Evolutionary conservation across 92 coral and sea anemone genomes (phyloP), one percentile per base, ranked within the genome.

Genomic region (Epizoanthus rinbou): DNA sequence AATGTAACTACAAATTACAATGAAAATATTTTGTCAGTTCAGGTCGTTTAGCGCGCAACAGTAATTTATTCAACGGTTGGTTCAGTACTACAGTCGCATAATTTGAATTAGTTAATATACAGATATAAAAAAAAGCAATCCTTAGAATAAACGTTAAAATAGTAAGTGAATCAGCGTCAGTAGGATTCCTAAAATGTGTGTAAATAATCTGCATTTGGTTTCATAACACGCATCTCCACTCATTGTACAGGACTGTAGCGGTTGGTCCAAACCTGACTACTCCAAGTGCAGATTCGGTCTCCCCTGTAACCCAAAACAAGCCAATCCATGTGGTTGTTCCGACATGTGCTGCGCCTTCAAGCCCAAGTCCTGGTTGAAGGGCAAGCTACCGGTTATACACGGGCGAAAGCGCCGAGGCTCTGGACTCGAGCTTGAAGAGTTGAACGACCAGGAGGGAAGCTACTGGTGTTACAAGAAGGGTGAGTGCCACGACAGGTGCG

Each of bases 391-490:
- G 3, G 69, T 54, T 4, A 76, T 76, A 6, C 82, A 78, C 23
- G 82, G 71, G 21, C 41, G 82, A 50, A 78, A 78, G 64, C 82
- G 82, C 31, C 82, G 82, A 14, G 71, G 64, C 24, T 28, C 22
- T 5, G 80, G 37, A 28, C 15, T 41, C 39, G 41, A 41, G 28
- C 63, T 0, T 3, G 19, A 18, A 25, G 59, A 41, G n/a, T 23
- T 3, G 24, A 14, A 4, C 13, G 81, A 59, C 14, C 69, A 76
- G 18, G 21, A 35, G 4, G 71, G 71, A 8, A 39, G 71, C 14
- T 78, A 63, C 37, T 78, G 71, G 82, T 78, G 82, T 17, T 43
- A 78, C 15, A 78, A 78, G 18, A 62, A 37, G 43, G 82, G 82
- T 0, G 82, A 78, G 43, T 78, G 82, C 60, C 41, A 65, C 19